Evolutionary conservation across 2,113 vertebrate genomes (phyloP).

Genomic region (Taxidea taxus): DNA sequence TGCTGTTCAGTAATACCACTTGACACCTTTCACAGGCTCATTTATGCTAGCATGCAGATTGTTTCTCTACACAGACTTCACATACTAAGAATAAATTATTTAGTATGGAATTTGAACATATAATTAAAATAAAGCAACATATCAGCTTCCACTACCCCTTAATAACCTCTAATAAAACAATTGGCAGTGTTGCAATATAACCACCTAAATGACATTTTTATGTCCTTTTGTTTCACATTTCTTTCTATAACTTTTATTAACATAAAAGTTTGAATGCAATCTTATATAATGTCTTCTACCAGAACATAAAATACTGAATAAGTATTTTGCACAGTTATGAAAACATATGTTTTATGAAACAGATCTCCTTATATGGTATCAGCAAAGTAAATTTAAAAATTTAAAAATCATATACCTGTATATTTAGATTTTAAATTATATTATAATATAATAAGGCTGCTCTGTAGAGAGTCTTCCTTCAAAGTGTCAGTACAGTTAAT

Average conservation of each 20-base stretch:
- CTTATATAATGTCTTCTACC: background rate
- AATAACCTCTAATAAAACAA: background rate
- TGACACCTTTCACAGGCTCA: conserved; percentile 51
- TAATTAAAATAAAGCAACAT: conserved; percentile 28
- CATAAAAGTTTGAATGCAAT: background rate
- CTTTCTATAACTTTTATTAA: background rate
- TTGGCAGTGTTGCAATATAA: background rate
- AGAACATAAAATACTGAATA: background rate
- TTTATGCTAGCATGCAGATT: conserved; percentile 15
- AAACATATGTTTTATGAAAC: background rate
- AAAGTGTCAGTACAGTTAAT: background rate
- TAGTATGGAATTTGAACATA: conserved; percentile 2
- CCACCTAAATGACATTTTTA: background rate
- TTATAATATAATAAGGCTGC: background rate
- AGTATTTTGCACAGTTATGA: background rate
- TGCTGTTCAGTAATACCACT: conserved; percentile 25
- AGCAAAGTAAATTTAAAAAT: background rate
- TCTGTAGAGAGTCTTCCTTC: background rate
- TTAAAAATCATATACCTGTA: background rate
- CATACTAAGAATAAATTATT: conserved; percentile 36
- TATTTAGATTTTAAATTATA: background rate
- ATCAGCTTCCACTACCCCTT: background rate
- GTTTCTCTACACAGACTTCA: conserved; percentile 40
- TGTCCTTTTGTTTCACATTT: background rate
- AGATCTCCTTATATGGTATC: background rate